Evolutionary conservation across 2,888 invertebrate genomes (phyloP), one percentile per base, ranked within the genome.

Genomic region (Lasioglossum oenotherae): DNA sequence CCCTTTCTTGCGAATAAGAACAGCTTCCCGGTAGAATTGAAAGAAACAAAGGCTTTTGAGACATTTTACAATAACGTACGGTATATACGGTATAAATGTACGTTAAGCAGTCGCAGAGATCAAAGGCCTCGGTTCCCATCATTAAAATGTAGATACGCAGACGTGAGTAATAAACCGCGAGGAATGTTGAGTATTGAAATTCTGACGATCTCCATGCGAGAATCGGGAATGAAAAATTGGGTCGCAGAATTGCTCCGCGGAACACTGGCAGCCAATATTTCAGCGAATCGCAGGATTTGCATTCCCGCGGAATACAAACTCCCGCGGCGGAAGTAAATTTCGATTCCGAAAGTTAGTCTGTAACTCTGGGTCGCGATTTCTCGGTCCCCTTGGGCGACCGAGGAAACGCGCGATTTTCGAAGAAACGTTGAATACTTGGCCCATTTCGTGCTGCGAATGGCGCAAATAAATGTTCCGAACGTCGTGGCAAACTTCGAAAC

Each of bases 271-370:
- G 80, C 41, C 73, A 53, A 79, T 72, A 73, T 81, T 49, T 41
- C 72, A 46, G 44, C n/a, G 49, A 46, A 79, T 78, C 72, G 79
- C 71, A 6, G 72, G 38, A 60, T 79, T 79, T 78, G 60, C 79
- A 73, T 81, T 78, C 53, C 27, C 78, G 35, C 72, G 46, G 72
- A 78, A 79, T 81, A 60, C 79, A 16, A 38, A 60, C 27, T 49
- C 38, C 16, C 41, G 44, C 41, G 67, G 38, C 53, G 46, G 38
- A 64, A 49, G 67, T 74, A 79, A 64, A 73, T 49, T 77, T 35
- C 69, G 49, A 81, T 78, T 64, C 64, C 16, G 31, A 67, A 74
- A 80, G 82, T 69, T 82, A 74, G 35, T 12, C n/a, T 23, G 60
- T n/a, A 74, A 80, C 49, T 67, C 27, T 31, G 69, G 41, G 27